Evolutionary conservation across 2,113 vertebrate genomes (phyloP).

Genomic region (Hemibagrus wyckioides): DNA sequence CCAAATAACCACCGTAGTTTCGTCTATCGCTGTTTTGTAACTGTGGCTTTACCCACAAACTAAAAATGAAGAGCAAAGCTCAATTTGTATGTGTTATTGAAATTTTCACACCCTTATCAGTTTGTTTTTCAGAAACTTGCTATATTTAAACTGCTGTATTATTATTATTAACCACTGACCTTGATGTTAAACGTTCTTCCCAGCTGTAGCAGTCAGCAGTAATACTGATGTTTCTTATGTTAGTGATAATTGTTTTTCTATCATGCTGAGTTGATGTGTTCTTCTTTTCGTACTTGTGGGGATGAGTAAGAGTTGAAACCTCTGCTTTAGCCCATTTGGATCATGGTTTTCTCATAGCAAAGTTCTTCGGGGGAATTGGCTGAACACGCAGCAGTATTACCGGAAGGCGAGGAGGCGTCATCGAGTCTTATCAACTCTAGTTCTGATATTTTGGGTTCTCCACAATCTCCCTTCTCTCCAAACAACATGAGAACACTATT

Average conservation of each 20-base stretch:
- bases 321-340: constrained; percentile 2
- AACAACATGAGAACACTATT: constrained; percentile 66
- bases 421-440: constrained; percentile 67
- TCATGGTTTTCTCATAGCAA: not conserved
- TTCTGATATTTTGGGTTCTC: constrained; percentile 68
- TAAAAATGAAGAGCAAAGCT: not conserved
- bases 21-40: not conserved
- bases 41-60: not conserved
- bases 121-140: not conserved
- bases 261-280: not conserved
- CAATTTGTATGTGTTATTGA: not conserved
- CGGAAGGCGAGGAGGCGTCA: constrained; percentile 36
- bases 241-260: not conserved
- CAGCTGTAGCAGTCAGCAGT: not conserved
- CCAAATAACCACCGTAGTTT: not conserved
- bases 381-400: constrained; percentile 22
- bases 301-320: constrained; percentile 18
- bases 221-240: not conserved
- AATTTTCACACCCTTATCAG: not conserved
- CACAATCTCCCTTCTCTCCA: constrained; percentile 63
- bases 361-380: not conserved
- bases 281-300: not conserved
- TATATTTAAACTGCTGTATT: not conserved
- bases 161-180: constrained; percentile 5
- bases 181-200: not conserved